Base-by-base conservation (phyloP, 2,888 invertebrate genomes). In the Anorthoa munda region DNA sequence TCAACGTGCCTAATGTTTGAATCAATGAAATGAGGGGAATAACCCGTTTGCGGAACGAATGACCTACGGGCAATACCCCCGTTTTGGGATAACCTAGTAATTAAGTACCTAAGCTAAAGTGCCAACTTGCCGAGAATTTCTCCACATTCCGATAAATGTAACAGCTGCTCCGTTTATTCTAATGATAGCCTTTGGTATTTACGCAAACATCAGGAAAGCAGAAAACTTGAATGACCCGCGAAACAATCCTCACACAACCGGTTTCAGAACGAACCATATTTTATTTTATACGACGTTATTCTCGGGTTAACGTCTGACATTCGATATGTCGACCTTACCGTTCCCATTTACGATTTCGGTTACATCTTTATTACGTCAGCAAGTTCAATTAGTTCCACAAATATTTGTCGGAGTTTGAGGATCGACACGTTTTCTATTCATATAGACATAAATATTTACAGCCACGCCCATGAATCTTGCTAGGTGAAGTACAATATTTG, bases 271-370 rank as follows among this genome's bases (percentile, higher is more conserved):
- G 56, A 71, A 68, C 75, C 66, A 81, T 71, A 67, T 75, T 75
- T 70, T 75, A 83, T 80, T 58, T 71, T 71, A 71, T 73, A 66
- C 79, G 56, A 55, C 17, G 23, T 59, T 66, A 70, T 79, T 75
- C 70, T 70, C 60, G 66, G 84, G 84, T 80, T 83, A 75, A 80
- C 75, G 84, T 50, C 84, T 71, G 84, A 83, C 81, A 80, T 72
- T 72, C 82, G 69, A 84, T 77, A 82, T 81, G 81, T 76, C 84
- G 84, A 81, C 72, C 81, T 81, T 69, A 75, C 75, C 66, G 81
- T 82, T 76, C 81, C 84, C 81, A 84, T 81, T 80, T 80, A 79
- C 83, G 68, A 81, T 76, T 82, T 84, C 84, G 60, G 76, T 86
- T 77, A 81, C 66, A 75, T 82, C 70, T 72, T 66, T 71, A 59